phyloP scores from a whole-genome alignment of 2,113 vertebrate genomes.

The Otocyon megalotis region DNA sequence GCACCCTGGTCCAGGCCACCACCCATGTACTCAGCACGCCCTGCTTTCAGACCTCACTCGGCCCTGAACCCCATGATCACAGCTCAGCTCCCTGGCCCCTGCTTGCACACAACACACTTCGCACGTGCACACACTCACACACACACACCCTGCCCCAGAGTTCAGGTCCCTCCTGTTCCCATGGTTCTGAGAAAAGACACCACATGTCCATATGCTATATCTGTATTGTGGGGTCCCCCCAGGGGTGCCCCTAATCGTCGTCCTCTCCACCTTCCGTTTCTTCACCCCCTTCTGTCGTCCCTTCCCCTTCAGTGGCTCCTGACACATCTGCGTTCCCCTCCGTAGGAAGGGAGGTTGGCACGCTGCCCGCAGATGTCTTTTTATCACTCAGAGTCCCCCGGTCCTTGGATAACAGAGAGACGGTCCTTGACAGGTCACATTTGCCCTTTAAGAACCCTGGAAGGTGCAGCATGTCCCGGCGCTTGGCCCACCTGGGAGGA shows the following conservation, averaged over 20 bases:
- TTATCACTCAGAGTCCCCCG: not conserved
- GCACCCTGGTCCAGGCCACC: too few species aligned
- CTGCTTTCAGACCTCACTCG: not conserved
- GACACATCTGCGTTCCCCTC: rapidly evolving
- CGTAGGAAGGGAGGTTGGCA: rapidly evolving
- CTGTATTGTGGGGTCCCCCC: constrained; percentile 64
- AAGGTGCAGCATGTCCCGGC: constrained; percentile 42
- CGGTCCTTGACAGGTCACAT: not conserved
- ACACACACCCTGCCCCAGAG: not conserved
- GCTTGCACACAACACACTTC: not conserved
- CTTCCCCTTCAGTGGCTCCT: not conserved
- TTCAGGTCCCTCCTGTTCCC: not conserved
- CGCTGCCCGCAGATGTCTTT: rapidly evolving
- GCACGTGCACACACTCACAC: not conserved
- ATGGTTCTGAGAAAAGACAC: not conserved
- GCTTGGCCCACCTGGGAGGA: constrained; percentile 72
- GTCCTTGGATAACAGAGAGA: constrained; percentile 67
- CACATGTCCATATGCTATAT: rapidly evolving
- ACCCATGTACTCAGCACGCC: rapidly evolving
- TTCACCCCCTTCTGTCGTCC: not conserved
- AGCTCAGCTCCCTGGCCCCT: not conserved
- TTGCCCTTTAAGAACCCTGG: not conserved
- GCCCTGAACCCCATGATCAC: not conserved
- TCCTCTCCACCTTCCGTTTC: not conserved
- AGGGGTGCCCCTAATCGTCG: not conserved